These are phyloP conservation scores for Trachelipus rathkii DNA, from an alignment of 1,140 invertebrate species.

Conservation along the genomic window DNA sequence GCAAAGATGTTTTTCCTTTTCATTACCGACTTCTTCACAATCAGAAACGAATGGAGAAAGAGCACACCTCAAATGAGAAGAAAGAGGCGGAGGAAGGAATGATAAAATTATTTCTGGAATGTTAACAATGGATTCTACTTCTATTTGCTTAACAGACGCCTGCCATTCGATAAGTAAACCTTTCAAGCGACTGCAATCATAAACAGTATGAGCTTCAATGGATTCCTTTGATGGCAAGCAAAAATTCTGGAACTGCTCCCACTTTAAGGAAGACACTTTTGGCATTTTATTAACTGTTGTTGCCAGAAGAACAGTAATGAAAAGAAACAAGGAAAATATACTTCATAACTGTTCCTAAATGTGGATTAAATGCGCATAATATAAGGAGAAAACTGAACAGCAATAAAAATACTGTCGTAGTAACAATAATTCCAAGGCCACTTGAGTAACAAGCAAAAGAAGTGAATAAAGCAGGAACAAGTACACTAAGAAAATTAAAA, in stretches of 20 bases:
- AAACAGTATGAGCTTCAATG: background rate
- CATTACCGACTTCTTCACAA: background rate
- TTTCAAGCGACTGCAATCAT: background rate
- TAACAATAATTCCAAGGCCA: background rate
- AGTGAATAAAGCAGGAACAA: background rate
- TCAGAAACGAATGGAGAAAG: background rate
- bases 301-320: background rate
- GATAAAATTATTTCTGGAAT: background rate
- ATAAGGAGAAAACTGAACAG: background rate
- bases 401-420: background rate
- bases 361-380: background rate
- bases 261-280: background rate
- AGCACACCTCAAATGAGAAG: background rate
- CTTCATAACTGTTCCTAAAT: background rate
- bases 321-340: background rate
- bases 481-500: background rate
- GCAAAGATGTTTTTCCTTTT: background rate
- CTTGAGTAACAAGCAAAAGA: background rate
- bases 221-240: background rate
- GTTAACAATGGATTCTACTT: background rate
- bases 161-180: background rate
- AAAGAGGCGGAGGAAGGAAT: background rate
- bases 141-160: background rate
- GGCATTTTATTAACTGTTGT: background rate
- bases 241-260: background rate